Evolutionary conservation across 2,113 vertebrate species (phyloP).

Genomic region (Ancistrus triradiatus): DNA sequence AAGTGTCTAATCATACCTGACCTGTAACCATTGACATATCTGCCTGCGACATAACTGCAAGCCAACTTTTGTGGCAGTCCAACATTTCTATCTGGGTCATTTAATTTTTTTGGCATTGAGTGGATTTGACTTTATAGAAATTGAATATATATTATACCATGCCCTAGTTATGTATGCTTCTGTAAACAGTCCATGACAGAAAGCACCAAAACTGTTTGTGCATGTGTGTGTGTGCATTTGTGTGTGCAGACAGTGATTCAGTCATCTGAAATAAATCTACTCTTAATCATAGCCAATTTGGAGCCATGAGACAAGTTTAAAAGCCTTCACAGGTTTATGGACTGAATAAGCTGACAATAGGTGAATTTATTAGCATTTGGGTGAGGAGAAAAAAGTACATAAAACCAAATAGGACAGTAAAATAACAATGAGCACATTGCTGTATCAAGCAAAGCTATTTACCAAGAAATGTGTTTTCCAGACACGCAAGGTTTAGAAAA

Average conservation of each 20-base stretch:
- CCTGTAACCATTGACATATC: too few relatives aligned
- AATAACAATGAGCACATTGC: constrained; percentile 40
- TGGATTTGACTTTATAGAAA: too few relatives aligned
- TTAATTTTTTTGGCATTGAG: too few relatives aligned
- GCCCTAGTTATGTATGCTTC: too few relatives aligned
- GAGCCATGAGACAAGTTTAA: constrained; percentile 31
- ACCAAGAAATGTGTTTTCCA: constrained; percentile 24
- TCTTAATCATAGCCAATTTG: constrained; percentile 37
- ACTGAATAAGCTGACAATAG: constrained; percentile 27
- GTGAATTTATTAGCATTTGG: constrained; percentile 43
- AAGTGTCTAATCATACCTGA: too few relatives aligned
- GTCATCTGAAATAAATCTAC: constrained; percentile 31
- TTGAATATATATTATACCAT: too few relatives aligned
- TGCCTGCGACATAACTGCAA: too few relatives aligned
- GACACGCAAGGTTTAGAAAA: constrained; percentile 42
- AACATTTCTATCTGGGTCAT: too few relatives aligned
- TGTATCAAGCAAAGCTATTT: constrained; percentile 39
- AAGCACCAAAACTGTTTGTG: too few relatives aligned
- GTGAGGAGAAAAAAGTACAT: constrained; percentile 38
- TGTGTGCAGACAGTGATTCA: constrained; percentile 4
- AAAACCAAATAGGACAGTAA: constrained; percentile 41
- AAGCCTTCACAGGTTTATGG: constrained; percentile 35
- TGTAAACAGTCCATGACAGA: too few relatives aligned
- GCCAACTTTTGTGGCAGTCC: too few relatives aligned
- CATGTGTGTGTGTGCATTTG: constrained; percentile 15